Evolutionary conservation across 37 sponge, comb jelly and placozoan species (phyloP).

Genomic region (Diacarnus erythraeanus): DNA sequence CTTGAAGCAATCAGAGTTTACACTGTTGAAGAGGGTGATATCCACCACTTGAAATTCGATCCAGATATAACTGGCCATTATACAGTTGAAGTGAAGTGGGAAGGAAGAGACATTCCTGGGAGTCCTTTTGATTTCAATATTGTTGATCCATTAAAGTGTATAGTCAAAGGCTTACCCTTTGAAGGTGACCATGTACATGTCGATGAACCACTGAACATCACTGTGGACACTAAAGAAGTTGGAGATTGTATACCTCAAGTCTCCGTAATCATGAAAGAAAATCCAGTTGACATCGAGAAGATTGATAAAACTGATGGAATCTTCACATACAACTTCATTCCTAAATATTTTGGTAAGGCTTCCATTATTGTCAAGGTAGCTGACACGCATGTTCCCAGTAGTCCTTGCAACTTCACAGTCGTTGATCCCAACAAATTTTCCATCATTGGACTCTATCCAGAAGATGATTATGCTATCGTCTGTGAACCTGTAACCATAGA

Average conservation of each 20-base stretch:
- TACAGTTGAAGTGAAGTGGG: slow-evolving; percentile 44
- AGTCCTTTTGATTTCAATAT: slow-evolving; percentile 82
- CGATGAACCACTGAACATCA: slow-evolving; percentile 34
- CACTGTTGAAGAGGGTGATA: slow-evolving; percentile 33
- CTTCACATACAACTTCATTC: slow-evolving; percentile 27
- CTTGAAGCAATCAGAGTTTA: slow-evolving; percentile 40
- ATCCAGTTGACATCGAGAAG: background rate
- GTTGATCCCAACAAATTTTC: slow-evolving; percentile 44
- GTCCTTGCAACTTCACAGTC: slow-evolving; percentile 56
- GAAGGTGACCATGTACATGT: slow-evolving; percentile 1
- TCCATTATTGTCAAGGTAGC: slow-evolving; percentile 36
- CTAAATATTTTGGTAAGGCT: slow-evolving; percentile 14
- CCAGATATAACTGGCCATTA: slow-evolving; percentile 66
- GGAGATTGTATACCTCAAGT: slow-evolving; percentile 42
- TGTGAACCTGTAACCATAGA: slow-evolving; percentile 61
- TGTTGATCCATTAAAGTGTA: slow-evolving; percentile 57
- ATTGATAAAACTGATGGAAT: background rate
- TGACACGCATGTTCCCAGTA: slow-evolving; percentile 32
- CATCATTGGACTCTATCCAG: slow-evolving; percentile 33
- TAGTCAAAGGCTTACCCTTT: slow-evolving; percentile 50
- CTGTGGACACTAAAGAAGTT: slow-evolving; percentile 41
- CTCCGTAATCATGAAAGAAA: slow-evolving; percentile 10
- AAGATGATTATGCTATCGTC: slow-evolving; percentile 54
- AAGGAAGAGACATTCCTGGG: slow-evolving; percentile 45
- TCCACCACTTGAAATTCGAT: slow-evolving; percentile 52